phyloP scores from a whole-genome alignment of 2,797 vertebrate genomes.

The Spea hammondii region DNA sequence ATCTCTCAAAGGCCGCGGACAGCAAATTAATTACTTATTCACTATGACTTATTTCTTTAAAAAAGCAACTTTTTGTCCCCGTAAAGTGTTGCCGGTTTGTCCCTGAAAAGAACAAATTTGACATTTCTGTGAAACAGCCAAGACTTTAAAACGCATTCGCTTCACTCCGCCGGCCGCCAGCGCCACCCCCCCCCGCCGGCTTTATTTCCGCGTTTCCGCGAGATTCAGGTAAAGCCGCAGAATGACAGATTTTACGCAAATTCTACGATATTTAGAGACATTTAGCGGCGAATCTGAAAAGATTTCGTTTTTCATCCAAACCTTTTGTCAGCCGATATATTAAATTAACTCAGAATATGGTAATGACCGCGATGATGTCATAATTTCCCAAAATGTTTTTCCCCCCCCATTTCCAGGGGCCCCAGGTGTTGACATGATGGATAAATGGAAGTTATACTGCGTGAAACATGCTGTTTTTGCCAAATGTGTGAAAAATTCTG shows the following conservation, averaged over 20 bases:
- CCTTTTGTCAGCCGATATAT: no score
- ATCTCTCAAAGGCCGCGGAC: constrained; percentile 37
- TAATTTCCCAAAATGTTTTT: no score
- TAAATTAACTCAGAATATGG: no score
- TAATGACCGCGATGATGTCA: no score
- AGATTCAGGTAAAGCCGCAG: no score
- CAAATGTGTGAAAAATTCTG: constrained; percentile 29
- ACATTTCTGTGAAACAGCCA: background rate
- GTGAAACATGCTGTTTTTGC: constrained; percentile 5
- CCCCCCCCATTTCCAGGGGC: no score
- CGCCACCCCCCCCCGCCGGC: background rate
- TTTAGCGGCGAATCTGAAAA: no score
- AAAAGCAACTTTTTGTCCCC: background rate
- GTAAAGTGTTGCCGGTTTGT: background rate
- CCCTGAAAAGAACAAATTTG: constrained; percentile 5
- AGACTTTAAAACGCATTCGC: background rate
- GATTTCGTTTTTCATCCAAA: no score
- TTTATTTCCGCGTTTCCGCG: background rate
- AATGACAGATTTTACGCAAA: no score
- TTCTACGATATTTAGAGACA: no score
- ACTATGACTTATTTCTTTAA: background rate
- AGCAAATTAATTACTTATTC: constrained; percentile 38
- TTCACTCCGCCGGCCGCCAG: background rate
- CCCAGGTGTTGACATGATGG: no score
- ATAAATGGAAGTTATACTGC: no score